phyloP scores from a whole-genome alignment of 2,888 invertebrate species.

The Rhaphigaster nebulosa region DNA sequence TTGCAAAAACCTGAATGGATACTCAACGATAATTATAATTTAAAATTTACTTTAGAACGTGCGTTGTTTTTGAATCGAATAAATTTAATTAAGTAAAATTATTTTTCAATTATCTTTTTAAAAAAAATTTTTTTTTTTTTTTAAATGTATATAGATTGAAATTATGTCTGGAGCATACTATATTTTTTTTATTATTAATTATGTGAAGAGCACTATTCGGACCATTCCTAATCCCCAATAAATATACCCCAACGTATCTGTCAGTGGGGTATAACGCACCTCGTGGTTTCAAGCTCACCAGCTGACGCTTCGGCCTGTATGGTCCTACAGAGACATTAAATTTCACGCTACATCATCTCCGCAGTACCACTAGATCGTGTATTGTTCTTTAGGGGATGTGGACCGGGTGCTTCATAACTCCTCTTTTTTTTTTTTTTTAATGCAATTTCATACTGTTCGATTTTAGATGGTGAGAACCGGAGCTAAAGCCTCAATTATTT shows the following conservation, averaged over 20 bases:
- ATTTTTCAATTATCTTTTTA: too few relatives aligned
- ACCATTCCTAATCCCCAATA: background rate
- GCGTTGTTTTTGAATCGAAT: too few relatives aligned
- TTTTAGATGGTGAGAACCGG: background rate
- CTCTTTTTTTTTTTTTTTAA: background rate
- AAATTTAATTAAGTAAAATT: too few relatives aligned
- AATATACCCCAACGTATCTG: background rate
- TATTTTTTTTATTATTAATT: too few relatives aligned
- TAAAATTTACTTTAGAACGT: too few relatives aligned
- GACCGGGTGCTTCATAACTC: background rate
- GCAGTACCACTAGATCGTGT: background rate
- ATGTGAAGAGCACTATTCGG: background rate
- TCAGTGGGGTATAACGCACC: background rate
- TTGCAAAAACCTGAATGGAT: too few relatives aligned
- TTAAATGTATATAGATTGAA: too few relatives aligned
- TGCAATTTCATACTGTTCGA: background rate
- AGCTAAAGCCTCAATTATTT: background rate
- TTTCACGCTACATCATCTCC: slow-evolving; percentile 43
- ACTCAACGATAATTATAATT: too few relatives aligned
- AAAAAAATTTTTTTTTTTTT: too few relatives aligned
- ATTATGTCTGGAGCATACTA: too few relatives aligned
- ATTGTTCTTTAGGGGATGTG: slow-evolving; percentile 26
- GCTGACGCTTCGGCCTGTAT: slow-evolving; percentile 20
- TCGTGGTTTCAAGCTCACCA: slow-evolving; percentile 3
- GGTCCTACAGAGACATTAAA: slow-evolving; percentile 10